phyloP scores from a whole-genome alignment of 2,113 vertebrate species.

The Aegotheles bennettii region DNA sequence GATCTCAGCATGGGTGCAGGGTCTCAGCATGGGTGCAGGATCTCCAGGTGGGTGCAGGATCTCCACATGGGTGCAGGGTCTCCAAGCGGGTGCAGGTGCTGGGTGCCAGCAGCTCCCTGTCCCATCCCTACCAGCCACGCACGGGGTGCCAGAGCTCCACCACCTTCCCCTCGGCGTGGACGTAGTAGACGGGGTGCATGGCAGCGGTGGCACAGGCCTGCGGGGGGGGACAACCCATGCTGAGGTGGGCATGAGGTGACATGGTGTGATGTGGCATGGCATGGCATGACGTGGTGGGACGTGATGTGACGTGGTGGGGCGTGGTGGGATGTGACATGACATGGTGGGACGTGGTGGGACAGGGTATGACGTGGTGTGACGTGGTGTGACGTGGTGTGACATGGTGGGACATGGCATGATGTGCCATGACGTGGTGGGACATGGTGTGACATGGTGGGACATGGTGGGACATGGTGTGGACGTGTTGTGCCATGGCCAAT shows the following conservation, averaged over 20 bases:
- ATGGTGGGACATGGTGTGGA: rapidly evolving
- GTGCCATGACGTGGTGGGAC: rapidly evolving
- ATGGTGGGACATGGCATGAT: rapidly evolving
- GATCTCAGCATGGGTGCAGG: neutral
- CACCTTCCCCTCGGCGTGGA: slow-evolving; percentile 73
- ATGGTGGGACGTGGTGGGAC: rapidly evolving
- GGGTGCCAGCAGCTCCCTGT: rapidly evolving
- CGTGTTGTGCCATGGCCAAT: too few relatives aligned
- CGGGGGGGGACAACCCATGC: too few relatives aligned
- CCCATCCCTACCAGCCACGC: slow-evolving; percentile 68
- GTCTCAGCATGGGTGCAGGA: neutral
- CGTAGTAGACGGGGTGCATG: slow-evolving; percentile 81
- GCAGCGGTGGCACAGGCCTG: slow-evolving; percentile 81
- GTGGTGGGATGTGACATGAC: too few relatives aligned
- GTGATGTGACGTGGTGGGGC: rapidly evolving
- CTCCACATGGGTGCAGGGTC: too few relatives aligned
- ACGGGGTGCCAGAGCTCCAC: slow-evolving; percentile 76
- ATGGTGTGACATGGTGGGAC: rapidly evolving
- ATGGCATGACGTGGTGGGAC: neutral
- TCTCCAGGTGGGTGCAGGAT: too few relatives aligned
- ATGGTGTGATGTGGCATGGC: too few relatives aligned
- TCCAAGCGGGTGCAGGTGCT: too few relatives aligned
- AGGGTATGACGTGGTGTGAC: too few relatives aligned
- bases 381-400: rapidly evolving
- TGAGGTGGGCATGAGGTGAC: rapidly evolving